phyloP scores from a whole-genome alignment of 1,140 invertebrate genomes.

The Ganaspis sp. region DNA sequence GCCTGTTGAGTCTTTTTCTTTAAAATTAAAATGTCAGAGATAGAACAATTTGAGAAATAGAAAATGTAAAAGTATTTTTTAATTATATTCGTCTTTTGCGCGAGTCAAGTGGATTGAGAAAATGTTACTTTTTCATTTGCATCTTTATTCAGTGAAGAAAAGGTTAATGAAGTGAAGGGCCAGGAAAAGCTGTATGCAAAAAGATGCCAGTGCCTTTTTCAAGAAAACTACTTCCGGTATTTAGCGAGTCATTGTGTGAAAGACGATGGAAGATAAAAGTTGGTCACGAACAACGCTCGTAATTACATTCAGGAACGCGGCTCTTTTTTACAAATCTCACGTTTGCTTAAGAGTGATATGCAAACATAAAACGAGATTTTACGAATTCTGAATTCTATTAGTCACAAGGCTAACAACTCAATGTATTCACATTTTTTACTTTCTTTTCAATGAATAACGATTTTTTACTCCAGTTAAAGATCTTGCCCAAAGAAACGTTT shows the following conservation, averaged over 20 bases:
- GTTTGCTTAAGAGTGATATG: slow-evolving; percentile 20
- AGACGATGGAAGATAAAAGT: slow-evolving; percentile 1
- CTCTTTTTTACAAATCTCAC: slow-evolving; percentile 6
- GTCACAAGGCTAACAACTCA: background rate
- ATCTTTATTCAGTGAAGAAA: background rate
- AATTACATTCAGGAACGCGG: background rate
- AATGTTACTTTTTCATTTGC: slow-evolving; percentile 19
- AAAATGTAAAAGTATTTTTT: background rate
- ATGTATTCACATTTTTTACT: too few species aligned
- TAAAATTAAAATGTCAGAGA: too few species aligned
- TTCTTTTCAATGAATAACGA: too few species aligned
- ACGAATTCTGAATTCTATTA: background rate
- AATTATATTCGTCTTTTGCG: background rate
- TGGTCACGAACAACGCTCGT: background rate
- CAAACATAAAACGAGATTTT: background rate
- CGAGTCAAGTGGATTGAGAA: background rate
- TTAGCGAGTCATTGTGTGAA: slow-evolving; percentile 47
- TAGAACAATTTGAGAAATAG: background rate
- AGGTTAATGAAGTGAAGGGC: background rate
- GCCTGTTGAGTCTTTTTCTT: too few species aligned
- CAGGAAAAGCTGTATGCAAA: background rate
- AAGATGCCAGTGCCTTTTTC: slow-evolving; percentile 33
- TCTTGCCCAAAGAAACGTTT: too few species aligned
- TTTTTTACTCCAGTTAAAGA: too few species aligned
- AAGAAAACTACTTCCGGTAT: slow-evolving; percentile 62